Conservation (phyloP, 2,888 invertebrate genomes). For the Rhagonycha lutea region DNA sequence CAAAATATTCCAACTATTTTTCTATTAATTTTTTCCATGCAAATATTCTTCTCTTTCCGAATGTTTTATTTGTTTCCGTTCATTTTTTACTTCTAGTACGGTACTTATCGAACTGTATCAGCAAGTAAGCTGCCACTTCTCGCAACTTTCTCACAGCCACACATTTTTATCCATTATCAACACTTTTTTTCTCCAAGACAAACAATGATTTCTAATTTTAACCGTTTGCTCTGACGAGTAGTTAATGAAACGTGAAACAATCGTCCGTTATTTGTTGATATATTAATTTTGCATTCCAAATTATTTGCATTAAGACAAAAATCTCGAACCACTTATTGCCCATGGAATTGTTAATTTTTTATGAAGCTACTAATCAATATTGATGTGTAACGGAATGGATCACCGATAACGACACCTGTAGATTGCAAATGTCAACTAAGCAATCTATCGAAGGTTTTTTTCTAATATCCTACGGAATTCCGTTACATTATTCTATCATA, state of each 20-base stretch:
- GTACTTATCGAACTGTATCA: neutral
- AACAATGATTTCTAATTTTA: neutral
- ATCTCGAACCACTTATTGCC: neutral
- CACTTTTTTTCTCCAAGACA: neutral
- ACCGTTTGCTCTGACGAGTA: neutral
- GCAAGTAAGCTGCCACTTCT: neutral
- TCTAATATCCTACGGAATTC: slow-evolving; percentile 2
- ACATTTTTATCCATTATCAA: neutral
- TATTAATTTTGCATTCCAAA: neutral
- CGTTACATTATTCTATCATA: slow-evolving; percentile 13
- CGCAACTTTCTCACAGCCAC: neutral
- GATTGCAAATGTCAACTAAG: neutral
- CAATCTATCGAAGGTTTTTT: slow-evolving; percentile 7
- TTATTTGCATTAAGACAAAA: neutral
- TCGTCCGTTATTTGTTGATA: neutral
- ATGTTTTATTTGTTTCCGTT: neutral
- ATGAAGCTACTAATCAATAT: neutral
- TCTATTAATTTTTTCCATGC: neutral
- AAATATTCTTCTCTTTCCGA: neutral
- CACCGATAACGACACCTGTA: neutral
- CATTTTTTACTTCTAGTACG: neutral
- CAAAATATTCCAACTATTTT: too few relatives aligned
- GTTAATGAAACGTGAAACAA: neutral
- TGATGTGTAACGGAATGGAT: neutral
- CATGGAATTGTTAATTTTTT: neutral